A percentile compares a stretch with the other conserved stretches of the same genome.
phyloP scores from a whole-genome alignment of 2,888 invertebrate species.

The Dorcus parallelipipedus region DNA sequence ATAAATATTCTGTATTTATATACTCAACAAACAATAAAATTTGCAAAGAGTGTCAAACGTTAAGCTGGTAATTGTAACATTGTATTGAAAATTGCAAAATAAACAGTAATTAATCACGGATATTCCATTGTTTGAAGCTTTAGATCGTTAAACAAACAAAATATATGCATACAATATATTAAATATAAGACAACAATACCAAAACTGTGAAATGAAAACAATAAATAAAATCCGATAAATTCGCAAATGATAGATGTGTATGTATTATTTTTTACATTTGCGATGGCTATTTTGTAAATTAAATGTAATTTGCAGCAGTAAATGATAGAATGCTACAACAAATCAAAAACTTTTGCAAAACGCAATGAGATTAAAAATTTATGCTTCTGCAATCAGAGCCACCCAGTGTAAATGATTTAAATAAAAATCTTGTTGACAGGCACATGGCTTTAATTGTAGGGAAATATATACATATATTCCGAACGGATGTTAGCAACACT shows the following conservation, averaged over 20 bases:
- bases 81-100: constrained; percentile 13
- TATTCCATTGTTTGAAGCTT: constrained; percentile 5
- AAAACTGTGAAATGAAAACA: background rate
- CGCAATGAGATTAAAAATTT: background rate
- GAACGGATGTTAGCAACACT: background rate
- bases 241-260: too few species aligned
- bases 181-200: background rate
- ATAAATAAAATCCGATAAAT: background rate
- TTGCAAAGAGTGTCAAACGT: constrained; percentile 15
- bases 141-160: constrained; percentile 1
- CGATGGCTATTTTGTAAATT: background rate
- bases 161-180: background rate
- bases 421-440: background rate
- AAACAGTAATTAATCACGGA: constrained; percentile 14
- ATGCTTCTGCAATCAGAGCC: background rate
- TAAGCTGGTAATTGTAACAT: constrained; percentile 11
- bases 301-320: background rate
- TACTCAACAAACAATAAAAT: constrained; percentile 15
- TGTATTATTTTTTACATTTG: too few species aligned
- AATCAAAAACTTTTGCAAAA: constrained; percentile 4
- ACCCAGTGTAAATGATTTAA: constrained; percentile 4
- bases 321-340: background rate
- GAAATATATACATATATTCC: background rate
- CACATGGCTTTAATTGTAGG: background rate
- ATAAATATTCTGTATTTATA: constrained; percentile 16